phyloP scores from a whole-genome alignment of 2,113 vertebrate species.

The Strigops habroptila region DNA sequence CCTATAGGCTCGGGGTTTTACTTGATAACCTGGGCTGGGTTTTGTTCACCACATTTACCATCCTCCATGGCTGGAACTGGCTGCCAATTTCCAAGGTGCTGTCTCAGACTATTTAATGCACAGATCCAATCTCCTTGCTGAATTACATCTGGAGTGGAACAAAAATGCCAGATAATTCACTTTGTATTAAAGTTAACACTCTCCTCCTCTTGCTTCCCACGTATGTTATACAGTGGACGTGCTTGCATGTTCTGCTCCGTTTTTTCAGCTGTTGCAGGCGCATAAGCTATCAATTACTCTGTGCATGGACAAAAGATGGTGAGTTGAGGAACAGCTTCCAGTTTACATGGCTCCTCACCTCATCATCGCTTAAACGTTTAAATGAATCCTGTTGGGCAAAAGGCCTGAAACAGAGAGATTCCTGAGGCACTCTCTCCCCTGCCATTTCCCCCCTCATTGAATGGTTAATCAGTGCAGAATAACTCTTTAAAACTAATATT shows the following conservation, averaged over 20 bases:
- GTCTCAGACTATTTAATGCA: not conserved
- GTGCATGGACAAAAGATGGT: conserved; percentile 38
- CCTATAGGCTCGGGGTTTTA: not conserved
- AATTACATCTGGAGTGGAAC: conserved; percentile 50
- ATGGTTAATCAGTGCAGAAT: conserved; percentile 66
- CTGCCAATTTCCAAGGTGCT: conserved; percentile 21
- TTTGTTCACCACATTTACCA: not conserved
- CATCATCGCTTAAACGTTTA: conserved; percentile 5
- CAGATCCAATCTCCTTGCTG: conserved; percentile 43
- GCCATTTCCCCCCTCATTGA: not conserved
- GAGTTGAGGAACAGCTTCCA: conserved; percentile 37
- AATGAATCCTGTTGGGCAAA: conserved; percentile 53
- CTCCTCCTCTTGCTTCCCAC: conserved; percentile 47
- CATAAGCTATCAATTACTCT: conserved; percentile 64
- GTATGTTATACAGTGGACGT: not conserved
- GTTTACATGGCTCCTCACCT: conserved; percentile 47
- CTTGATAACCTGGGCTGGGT: not conserved
- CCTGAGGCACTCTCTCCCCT: not conserved
- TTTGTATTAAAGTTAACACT: conserved; percentile 49
- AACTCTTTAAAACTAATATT: conserved; percentile 66
- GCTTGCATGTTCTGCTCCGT: conserved; percentile 59
- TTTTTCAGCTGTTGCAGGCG: conserved; percentile 76
- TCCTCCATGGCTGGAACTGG: not conserved
- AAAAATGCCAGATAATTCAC: conserved; percentile 35
- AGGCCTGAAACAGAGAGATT: conserved; percentile 30